Evolutionary conservation across 2,797 vertebrate genomes (phyloP), one percentile per base, ranked within the genome.

Genomic region (Epinephelus awoara): DNA sequence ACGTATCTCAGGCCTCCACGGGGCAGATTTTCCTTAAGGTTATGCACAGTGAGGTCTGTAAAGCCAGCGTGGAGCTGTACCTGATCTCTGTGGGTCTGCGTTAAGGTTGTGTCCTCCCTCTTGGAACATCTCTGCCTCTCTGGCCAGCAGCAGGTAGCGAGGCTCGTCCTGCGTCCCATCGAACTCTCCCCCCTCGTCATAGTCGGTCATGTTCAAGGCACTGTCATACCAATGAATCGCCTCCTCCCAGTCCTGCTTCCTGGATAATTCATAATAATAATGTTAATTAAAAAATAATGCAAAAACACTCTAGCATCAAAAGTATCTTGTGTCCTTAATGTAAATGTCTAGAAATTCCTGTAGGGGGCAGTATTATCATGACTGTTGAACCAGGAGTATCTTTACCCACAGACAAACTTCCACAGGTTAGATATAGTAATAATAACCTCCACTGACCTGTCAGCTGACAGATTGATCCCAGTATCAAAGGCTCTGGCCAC

Each of bases 101-200:
- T 86, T 80, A 58, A 99, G 90, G 23, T 89, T 82, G 68, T 91
- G 94, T 13, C 96, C 96, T 15, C 98, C 98, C 0, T 19, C 88
- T 77, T 96, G 92, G 87, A 95, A 95, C 96, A 99, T 97, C 89
- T 98, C 96, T 0, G 97, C 98, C 82, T 96, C 95, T 83, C 97
- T 94, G 83, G 97, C 97, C 91, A 99, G 93, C 51, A 99, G 96
- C 62, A 94, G 84, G 52, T 98, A 96, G 0, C 96, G 95, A 0
- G 98, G 98, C 77, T 99, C 97, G 1, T 98, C 97, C 74, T 97
- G 97, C 46, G 96, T 96, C 55, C 97, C 98, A 0, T 99, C 97
- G 0, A 96, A 99, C 93, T 99, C 98, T 1, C 98, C 98, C 0
- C 97, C 98, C 77, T 99, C 98, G 0, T 99, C 98, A 0, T 94